Conservation (phyloP, 2,113 vertebrate species). For the Chloebia gouldiae region DNA sequence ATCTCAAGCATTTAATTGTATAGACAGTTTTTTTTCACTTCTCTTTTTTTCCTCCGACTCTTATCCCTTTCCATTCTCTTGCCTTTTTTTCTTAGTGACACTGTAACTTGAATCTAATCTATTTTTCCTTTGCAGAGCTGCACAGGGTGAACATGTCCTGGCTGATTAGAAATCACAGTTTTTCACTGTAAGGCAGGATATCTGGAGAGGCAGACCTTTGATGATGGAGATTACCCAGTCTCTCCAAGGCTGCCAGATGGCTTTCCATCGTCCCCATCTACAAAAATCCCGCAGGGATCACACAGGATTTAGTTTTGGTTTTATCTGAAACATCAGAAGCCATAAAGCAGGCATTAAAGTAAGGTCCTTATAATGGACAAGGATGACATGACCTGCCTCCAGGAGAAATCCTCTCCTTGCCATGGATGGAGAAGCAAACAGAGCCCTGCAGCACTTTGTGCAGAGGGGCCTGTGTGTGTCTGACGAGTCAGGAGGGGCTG, state of each 20-base stretch:
- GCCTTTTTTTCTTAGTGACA: not conserved
- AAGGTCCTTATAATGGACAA: not conserved
- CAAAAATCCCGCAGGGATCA: not conserved
- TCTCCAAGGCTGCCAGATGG: not conserved
- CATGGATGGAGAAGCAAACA: not conserved
- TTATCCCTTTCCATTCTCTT: not conserved
- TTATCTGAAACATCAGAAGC: not conserved
- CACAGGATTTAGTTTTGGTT: not conserved
- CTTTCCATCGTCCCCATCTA: not conserved
- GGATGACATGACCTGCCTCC: not conserved
- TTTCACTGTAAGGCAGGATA: not conserved
- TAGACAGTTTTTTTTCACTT: not conserved
- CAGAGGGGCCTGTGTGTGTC: accelerated
- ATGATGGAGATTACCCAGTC: not conserved
- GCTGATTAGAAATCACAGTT: not conserved
- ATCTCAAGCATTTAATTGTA: not conserved
- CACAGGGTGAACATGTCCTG: not conserved
- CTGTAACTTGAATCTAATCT: not conserved
- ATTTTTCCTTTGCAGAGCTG: not conserved
- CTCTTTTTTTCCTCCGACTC: accelerated
- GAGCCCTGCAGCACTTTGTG: not conserved
- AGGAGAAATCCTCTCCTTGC: not conserved
- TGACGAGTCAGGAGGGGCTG: not conserved
- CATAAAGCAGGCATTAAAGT: not conserved
- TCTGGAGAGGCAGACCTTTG: not conserved